These are phyloP conservation scores for Oplegnathus fasciatus DNA, from an alignment of 2,113 vertebrate genomes.

Conservation along the genomic window DNA sequence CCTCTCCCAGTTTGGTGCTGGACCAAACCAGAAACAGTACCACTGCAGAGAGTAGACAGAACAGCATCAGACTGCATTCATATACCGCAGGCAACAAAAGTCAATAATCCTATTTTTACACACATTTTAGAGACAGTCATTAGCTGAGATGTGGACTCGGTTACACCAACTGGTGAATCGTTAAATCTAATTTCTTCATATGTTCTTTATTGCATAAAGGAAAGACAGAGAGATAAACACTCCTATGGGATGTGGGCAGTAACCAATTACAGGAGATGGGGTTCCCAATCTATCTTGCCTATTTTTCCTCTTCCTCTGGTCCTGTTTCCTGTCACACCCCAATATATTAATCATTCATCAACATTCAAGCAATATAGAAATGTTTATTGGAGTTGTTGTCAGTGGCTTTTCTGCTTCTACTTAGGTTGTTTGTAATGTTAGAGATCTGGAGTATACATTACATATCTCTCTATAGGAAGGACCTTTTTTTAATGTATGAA, in stretches of 20 bases:
- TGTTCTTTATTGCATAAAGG: slow-evolving; percentile 28
- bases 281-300: slow-evolving; percentile 4
- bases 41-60: slow-evolving; percentile 33
- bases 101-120: slow-evolving; percentile 35
- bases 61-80: slow-evolving; percentile 27
- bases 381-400: background rate
- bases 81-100: slow-evolving; percentile 24
- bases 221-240: background rate
- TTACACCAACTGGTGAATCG: slow-evolving; percentile 22
- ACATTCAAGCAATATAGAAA: background rate
- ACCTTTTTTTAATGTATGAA: too few species aligned
- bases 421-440: background rate
- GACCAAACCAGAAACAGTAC: slow-evolving; percentile 36
- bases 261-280: slow-evolving; percentile 27
- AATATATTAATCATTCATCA: slow-evolving; percentile 3
- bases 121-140: slow-evolving; percentile 34
- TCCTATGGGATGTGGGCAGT: slow-evolving; percentile 12
- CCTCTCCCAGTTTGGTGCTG: slow-evolving; percentile 53
- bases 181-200: slow-evolving; percentile 24
- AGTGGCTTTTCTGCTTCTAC: background rate
- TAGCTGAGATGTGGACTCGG: slow-evolving; percentile 14
- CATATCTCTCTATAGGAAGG: background rate
- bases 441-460: background rate
- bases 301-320: background rate
- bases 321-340: slow-evolving; percentile 6